A percentile compares a stretch with the other conserved stretches of the same genome.
Evolutionary conservation across 2,888 invertebrate species (phyloP).

Genomic region (Micoletzkya japonica): DNA sequence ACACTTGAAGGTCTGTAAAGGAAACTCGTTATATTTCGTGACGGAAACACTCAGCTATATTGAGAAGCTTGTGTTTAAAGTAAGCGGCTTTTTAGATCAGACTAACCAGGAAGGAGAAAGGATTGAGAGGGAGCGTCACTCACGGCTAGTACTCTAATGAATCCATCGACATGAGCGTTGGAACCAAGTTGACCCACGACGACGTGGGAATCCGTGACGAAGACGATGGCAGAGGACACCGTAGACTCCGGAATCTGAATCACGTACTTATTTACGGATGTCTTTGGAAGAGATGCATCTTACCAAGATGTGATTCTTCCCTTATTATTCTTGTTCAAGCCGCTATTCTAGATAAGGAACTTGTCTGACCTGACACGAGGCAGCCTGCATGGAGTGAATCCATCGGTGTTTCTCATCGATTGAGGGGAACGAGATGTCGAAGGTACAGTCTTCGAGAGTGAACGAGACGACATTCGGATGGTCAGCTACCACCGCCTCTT

Average conservation of each 20-base stretch:
- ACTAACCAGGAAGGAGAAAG: background rate
- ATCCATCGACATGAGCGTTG: slow-evolving; percentile 44
- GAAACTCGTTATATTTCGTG: background rate
- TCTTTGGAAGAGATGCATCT: background rate
- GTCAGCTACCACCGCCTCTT: slow-evolving; percentile 12
- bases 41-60: background rate
- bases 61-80: no score
- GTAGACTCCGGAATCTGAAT: slow-evolving; percentile 25
- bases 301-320: background rate
- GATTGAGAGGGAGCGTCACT: background rate
- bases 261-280: background rate
- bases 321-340: no score
- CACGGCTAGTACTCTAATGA: slow-evolving; percentile 47
- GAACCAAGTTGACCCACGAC: slow-evolving; percentile 22
- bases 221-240: slow-evolving; percentile 20
- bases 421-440: slow-evolving; percentile 23
- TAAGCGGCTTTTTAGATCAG: no score
- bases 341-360: background rate
- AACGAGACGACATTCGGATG: slow-evolving; percentile 25
- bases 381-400: slow-evolving; percentile 9
- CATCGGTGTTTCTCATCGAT: slow-evolving; percentile 24
- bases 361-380: slow-evolving; percentile 13
- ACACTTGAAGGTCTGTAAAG: slow-evolving; percentile 12
- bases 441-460: background rate
- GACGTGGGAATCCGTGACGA: slow-evolving; percentile 25